Evolutionary conservation across 2,797 vertebrate genomes (phyloP).

Genomic region (Microcaecilia unicolor): DNA sequence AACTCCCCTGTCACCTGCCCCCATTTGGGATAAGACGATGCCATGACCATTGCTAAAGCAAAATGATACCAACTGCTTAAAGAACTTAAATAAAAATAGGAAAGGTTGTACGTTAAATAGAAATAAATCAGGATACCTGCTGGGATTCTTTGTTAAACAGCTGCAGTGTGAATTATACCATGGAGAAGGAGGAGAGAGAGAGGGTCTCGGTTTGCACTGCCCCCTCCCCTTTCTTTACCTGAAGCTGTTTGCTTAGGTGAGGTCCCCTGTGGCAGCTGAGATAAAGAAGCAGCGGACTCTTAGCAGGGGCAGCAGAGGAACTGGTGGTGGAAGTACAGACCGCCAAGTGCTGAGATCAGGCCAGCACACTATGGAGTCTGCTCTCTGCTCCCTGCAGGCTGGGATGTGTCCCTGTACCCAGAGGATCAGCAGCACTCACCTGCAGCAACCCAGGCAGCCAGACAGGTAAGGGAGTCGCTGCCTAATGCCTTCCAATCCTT

Average conservation of each 20-base stretch:
- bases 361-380: conserved; percentile 13
- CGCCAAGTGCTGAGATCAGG: not conserved
- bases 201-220: conserved; percentile 3
- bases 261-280: not conserved
- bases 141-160: no score
- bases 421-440: rapidly evolving
- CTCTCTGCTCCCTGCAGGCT: not conserved
- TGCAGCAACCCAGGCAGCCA: not conserved
- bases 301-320: no score
- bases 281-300: conserved; percentile 15
- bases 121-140: no score
- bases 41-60: no score
- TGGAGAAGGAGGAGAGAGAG: not conserved
- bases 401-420: not conserved
- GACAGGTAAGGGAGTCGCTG: conserved; percentile 35
- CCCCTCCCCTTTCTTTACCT: conserved; percentile 5
- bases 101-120: no score
- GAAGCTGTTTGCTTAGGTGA: conserved; percentile 17
- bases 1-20: no score
- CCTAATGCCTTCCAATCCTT: no score
- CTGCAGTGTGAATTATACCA: no score
- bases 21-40: no score
- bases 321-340: no score
- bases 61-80: no score
- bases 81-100: no score